Evolutionary conservation across 1,140 invertebrate species (phyloP), one percentile per base, ranked within the genome.

Genomic region (Drosophila simulans): DNA sequence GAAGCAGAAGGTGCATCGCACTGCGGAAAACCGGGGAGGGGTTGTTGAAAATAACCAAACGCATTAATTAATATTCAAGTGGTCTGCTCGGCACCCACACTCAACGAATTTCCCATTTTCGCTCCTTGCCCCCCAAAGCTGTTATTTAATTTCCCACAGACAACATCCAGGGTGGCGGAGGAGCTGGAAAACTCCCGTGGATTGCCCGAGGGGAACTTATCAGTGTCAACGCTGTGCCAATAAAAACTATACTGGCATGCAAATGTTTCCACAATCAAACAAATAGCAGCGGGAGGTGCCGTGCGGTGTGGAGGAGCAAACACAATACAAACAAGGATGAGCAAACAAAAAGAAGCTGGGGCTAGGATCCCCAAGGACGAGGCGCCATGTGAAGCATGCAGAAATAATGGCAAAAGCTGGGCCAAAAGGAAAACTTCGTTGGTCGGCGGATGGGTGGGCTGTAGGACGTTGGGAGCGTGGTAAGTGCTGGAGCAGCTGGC

Each of bases 181-280:
- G 8, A 43, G 58, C 27, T 31, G 8, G 22, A 46, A 45, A 17
- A 66, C 35, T 56, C 53, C 55, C 40, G 25, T 42, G 40, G 15
- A 52, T 66, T 39, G 43, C 84, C 77, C 79, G 53, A 51, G 84
- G 84, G 84, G 74, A 88, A 89, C 84, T 88, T 88, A 88, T 88
- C 84, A 88, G 84, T 88, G 84, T 88, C 84, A 88, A 88, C 84
- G 80, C 82, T 88, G 84, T 83, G 84, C 84, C 84, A 88, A 89
- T 88, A 88, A 88, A 88, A 88, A 88, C 84, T 89, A 89, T 89
- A 89, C 83, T 75, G 57, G 83, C 65, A 86, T 86, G 83, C 79
- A 86, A 86, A 86, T 86, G 82, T 86, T 80, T 86, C 83, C 70
- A 88, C 83, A 88, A 85, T 88, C 83, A 88, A 88, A 85, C 82